phyloP scores from a whole-genome alignment of 2,113 vertebrate genomes.

The Caloenas nicobarica region DNA sequence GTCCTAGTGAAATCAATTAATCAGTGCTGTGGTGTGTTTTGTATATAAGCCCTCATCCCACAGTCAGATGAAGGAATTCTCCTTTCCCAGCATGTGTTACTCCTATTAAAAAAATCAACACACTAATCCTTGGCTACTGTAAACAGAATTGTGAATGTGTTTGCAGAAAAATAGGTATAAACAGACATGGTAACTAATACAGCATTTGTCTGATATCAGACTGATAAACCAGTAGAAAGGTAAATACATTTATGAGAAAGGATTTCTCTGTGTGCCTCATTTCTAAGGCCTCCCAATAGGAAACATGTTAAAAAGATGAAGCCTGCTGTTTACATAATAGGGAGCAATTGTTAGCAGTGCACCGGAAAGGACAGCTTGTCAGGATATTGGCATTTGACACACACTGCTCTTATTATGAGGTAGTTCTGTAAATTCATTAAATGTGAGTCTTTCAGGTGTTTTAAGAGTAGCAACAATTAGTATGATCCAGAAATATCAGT shows the following conservation, averaged over 20 bases:
- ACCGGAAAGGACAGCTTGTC: neutral
- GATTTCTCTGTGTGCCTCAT: neutral
- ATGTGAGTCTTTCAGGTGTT: neutral
- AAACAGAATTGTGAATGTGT: neutral
- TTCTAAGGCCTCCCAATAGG: neutral
- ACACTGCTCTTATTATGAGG: neutral
- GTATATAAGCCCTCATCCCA: neutral
- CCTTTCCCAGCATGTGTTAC: neutral
- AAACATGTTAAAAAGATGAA: neutral
- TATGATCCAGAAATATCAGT: neutral
- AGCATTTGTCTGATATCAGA: neutral
- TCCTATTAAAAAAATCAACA: neutral
- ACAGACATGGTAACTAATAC: neutral
- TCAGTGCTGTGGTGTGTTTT: neutral
- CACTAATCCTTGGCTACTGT: neutral
- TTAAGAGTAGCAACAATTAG: neutral
- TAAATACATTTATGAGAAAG: neutral
- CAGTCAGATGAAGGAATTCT: neutral
- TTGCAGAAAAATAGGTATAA: neutral
- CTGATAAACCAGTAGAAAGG: neutral
- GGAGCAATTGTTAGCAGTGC: neutral
- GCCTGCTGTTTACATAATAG: neutral
- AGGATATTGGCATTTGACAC: neutral
- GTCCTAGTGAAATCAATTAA: neutral
- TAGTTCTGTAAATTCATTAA: conserved; percentile 17